A percentile compares a stretch with the other conserved stretches of the same genome.
Conservation (phyloP, 2,113 vertebrate species). For the Puntigrus tetrazona region DNA sequence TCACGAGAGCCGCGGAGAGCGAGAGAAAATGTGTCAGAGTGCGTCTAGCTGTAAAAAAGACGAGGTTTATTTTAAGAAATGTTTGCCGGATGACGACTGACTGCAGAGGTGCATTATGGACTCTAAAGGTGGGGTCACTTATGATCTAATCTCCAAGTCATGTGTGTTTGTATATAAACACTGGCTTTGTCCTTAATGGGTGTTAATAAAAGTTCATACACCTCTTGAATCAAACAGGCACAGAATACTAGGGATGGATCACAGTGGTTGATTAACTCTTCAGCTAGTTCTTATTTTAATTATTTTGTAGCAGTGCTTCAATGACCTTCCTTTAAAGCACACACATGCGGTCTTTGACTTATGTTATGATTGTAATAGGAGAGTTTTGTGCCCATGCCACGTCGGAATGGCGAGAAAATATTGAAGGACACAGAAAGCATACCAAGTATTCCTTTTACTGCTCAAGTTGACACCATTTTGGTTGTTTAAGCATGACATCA, state of each 20-base stretch:
- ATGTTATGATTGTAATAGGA: background rate
- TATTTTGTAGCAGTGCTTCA: background rate
- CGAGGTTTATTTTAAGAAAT: constrained; percentile 53
- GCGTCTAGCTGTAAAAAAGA: constrained; percentile 13
- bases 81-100: constrained; percentile 9
- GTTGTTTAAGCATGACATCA: background rate
- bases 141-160: constrained; percentile 41
- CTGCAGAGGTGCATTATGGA: constrained; percentile 11
- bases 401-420: background rate
- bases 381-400: background rate
- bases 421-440: background rate
- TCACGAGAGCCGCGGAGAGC: constrained; percentile 8
- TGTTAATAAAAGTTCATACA: background rate
- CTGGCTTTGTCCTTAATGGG: constrained; percentile 12
- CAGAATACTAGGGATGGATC: background rate
- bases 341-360: background rate
- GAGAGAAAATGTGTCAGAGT: constrained; percentile 22
- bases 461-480: background rate
- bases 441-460: background rate
- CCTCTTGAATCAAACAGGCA: background rate
- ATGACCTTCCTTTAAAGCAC: background rate
- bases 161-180: constrained; percentile 22
- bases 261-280: background rate
- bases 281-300: background rate
- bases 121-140: constrained; percentile 3